phyloP scores from a whole-genome alignment of 2,888 invertebrate species.

The Uropetala carovei region DNA sequence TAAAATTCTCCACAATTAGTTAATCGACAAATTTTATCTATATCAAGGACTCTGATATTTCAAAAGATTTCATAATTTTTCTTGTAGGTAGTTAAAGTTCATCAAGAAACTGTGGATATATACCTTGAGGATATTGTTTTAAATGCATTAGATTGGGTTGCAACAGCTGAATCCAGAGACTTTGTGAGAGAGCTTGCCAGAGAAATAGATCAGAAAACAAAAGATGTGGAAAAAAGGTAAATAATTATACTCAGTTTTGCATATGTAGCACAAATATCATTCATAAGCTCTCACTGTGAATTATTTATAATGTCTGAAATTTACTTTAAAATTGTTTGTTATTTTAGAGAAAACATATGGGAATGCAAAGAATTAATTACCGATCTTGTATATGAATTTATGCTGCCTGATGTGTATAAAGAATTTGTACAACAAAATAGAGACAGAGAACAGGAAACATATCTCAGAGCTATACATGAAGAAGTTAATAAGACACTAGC shows the following conservation, averaged over 20 bases:
- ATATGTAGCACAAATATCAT: too few species aligned
- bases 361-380: conserved; percentile 79
- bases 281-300: too few species aligned
- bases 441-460: conserved; percentile 73
- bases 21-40: too few species aligned
- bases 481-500: conserved; percentile 71
- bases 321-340: not conserved
- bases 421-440: conserved; percentile 74
- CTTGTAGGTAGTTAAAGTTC: conserved; percentile 77
- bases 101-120: conserved; percentile 80
- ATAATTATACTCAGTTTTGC: conserved; percentile 71
- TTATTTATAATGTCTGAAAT: not conserved
- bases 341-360: conserved; percentile 71
- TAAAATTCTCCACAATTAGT: too few species aligned
- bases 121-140: conserved; percentile 82
- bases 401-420: conserved; percentile 78
- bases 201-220: conserved; percentile 78
- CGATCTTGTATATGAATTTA: conserved; percentile 79
- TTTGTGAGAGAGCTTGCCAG: conserved; percentile 78
- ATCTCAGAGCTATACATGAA: conserved; percentile 74
- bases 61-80: conserved; percentile 67
- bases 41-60: not conserved
- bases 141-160: conserved; percentile 79
- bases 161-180: conserved; percentile 77
- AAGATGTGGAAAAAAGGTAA: conserved; percentile 73